A percentile compares a stretch with the other conserved stretches of the same genome.
Evolutionary conservation across 2,113 vertebrate genomes (phyloP).

Genomic region (Zosterops lateralis): DNA sequence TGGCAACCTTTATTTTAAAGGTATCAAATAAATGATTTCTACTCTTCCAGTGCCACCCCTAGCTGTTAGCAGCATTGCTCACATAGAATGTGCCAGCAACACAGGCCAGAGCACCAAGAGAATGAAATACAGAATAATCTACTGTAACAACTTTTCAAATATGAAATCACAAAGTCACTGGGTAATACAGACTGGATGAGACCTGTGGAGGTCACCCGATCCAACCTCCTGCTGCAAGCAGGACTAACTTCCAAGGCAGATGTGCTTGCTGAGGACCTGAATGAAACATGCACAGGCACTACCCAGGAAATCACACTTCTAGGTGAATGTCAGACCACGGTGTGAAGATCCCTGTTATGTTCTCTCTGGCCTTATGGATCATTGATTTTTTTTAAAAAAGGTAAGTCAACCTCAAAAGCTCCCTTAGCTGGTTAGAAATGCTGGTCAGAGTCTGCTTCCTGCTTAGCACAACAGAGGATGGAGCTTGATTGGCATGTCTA

Average conservation of each 20-base stretch:
- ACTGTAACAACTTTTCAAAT: background rate
- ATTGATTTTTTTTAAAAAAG: background rate
- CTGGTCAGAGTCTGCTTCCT: background rate
- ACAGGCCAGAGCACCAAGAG: background rate
- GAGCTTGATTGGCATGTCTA: background rate
- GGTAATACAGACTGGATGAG: background rate
- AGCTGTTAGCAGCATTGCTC: background rate
- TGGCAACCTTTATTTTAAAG: background rate
- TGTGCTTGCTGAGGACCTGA: background rate
- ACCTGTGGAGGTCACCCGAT: background rate
- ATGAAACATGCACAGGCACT: background rate
- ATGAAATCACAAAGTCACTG: background rate
- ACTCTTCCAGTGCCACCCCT: background rate
- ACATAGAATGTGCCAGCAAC: background rate
- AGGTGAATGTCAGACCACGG: background rate
- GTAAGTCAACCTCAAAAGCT: background rate
- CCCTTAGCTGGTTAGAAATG: background rate
- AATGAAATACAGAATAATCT: background rate
- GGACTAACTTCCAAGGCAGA: background rate
- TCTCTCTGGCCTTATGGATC: background rate
- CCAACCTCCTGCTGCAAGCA: background rate
- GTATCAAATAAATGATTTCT: background rate
- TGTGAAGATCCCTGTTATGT: background rate
- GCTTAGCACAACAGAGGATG: background rate
- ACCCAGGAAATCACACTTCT: background rate